Evolutionary conservation across 2,888 invertebrate species (phyloP).

Genomic region (Andrena praecox): DNA sequence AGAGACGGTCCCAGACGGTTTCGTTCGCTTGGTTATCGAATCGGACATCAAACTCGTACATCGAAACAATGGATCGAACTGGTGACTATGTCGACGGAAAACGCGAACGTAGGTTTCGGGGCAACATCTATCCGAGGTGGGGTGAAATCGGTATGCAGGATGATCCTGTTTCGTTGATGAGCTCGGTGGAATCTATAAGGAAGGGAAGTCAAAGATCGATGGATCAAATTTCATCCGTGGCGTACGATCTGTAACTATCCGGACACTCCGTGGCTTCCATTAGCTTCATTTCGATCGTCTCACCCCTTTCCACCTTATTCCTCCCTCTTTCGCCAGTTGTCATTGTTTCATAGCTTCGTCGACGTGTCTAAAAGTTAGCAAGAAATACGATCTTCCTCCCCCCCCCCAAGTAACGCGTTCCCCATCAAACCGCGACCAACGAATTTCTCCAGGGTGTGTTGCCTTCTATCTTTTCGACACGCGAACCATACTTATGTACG

Average conservation of each 20-base stretch:
- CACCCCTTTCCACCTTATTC: background rate
- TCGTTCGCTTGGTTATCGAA: constrained; percentile 28
- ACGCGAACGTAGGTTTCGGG: constrained; percentile 20
- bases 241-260: background rate
- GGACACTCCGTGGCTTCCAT: background rate
- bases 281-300: background rate
- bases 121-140: constrained; percentile 8
- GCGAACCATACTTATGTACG: constrained; percentile 32
- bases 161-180: background rate
- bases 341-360: constrained; percentile 19
- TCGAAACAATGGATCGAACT: constrained; percentile 7
- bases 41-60: background rate
- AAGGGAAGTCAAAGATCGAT: constrained; percentile 20
- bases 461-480: constrained; percentile 32
- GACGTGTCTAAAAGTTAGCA: constrained; percentile 45
- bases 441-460: constrained; percentile 20
- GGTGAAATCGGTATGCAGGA: constrained; percentile 8
- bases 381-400: constrained; percentile 18
- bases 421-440: background rate
- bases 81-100: constrained; percentile 10
- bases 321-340: constrained; percentile 7
- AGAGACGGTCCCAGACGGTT: constrained; percentile 21
- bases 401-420: background rate
- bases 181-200: background rate
- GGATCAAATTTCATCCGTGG: background rate